These are phyloP conservation scores for Cantharis flavilabris DNA, from an alignment of 2,888 invertebrate genomes.

Conservation along the genomic window DNA sequence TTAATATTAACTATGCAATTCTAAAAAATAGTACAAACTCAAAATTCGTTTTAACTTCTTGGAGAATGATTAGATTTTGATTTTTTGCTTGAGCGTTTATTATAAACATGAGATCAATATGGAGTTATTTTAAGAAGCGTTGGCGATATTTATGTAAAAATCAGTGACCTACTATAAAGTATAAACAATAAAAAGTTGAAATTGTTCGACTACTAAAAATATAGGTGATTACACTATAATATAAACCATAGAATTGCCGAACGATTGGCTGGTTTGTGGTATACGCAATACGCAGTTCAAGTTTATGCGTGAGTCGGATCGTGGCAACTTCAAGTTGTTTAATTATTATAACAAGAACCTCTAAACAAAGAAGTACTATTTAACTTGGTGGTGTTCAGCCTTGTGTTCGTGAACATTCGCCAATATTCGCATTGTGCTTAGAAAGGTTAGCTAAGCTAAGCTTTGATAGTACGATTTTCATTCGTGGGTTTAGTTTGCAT, in stretches of 20 bases:
- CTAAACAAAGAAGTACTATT: conserved; percentile 46
- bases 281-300: neutral
- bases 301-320: conserved; percentile 23
- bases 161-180: neutral
- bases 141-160: neutral
- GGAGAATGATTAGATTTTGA: neutral
- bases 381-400: conserved; percentile 41
- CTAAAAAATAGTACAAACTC: no score
- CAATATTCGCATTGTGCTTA: conserved; percentile 45
- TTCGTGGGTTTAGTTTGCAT: conserved; percentile 33
- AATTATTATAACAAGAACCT: conserved; percentile 20
- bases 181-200: neutral
- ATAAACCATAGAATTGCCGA: neutral
- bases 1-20: neutral
- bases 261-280: neutral
- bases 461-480: conserved; percentile 40
- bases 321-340: conserved; percentile 40
- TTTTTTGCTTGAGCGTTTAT: neutral
- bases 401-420: conserved; percentile 48
- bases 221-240: neutral
- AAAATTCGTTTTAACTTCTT: no score
- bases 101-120: neutral
- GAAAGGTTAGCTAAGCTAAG: conserved; percentile 50
- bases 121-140: neutral
- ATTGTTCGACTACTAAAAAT: neutral